phyloP scores from a whole-genome alignment of 1,140 invertebrate genomes.

The Diploscapter pachys region DNA sequence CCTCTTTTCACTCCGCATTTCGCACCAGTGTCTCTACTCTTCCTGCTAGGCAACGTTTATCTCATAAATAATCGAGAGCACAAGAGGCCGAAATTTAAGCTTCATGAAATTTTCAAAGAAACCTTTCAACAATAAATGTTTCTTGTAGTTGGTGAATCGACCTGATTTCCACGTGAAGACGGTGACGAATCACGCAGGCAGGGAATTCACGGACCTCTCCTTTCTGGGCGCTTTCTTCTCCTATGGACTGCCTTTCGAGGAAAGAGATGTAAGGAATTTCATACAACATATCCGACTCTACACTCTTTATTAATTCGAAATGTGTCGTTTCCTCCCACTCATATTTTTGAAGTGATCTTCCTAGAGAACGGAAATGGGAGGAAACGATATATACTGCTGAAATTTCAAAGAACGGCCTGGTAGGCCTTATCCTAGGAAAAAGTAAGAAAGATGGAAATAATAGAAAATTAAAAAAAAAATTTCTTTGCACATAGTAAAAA shows the following conservation, averaged over 20 bases:
- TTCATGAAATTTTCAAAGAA: neutral
- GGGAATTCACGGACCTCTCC: slow-evolving; percentile 77
- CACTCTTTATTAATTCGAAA: slow-evolving; percentile 1
- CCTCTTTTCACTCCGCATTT: too few species aligned
- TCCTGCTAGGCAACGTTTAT: too few species aligned
- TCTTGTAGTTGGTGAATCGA: slow-evolving; percentile 13
- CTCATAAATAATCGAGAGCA: too few species aligned
- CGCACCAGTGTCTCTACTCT: too few species aligned
- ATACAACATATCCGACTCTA: neutral
- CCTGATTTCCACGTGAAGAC: slow-evolving; percentile 5
- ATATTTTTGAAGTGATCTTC: neutral
- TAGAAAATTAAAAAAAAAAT: too few species aligned
- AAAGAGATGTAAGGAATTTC: slow-evolving; percentile 62
- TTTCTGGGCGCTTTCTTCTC: slow-evolving; percentile 84
- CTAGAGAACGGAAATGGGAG: neutral
- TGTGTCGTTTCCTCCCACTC: slow-evolving; percentile 1
- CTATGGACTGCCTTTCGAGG: slow-evolving; percentile 72
- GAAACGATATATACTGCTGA: slow-evolving; percentile 8
- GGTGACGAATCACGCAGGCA: slow-evolving; percentile 61
- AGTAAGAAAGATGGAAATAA: too few species aligned
- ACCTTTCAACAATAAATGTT: neutral
- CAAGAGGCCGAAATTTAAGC: neutral
- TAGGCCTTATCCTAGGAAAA: too few species aligned
- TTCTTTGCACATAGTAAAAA: too few species aligned
- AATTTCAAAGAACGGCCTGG: slow-evolving; percentile 23